Evolutionary conservation across 2,797 vertebrate species (phyloP).

Genomic region (Anabacerthia variegaticeps): DNA sequence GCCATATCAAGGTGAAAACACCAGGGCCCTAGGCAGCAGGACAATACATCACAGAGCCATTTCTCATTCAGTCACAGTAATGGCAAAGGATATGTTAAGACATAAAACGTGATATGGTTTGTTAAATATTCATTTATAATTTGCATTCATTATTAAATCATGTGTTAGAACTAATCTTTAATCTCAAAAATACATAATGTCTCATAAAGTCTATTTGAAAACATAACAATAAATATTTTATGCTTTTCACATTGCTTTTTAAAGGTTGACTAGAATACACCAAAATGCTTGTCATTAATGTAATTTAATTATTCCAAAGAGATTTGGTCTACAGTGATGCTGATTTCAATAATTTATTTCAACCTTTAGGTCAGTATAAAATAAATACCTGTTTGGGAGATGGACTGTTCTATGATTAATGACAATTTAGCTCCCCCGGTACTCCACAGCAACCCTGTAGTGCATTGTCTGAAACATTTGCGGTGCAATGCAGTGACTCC

Average conservation of each 20-base stretch:
- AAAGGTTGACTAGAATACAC: slow-evolving; percentile 41
- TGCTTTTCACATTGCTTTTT: slow-evolving; percentile 44
- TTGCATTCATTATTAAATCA: slow-evolving; percentile 74
- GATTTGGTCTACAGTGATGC: not conserved
- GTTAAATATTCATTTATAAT: slow-evolving; percentile 75
- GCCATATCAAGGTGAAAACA: slow-evolving; percentile 73
- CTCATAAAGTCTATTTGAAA: slow-evolving; percentile 55
- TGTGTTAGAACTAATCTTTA: slow-evolving; percentile 61
- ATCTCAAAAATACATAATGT: slow-evolving; percentile 56
- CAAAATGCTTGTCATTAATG: slow-evolving; percentile 53
- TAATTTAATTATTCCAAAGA: slow-evolving; percentile 72
- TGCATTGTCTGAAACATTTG: not conserved
- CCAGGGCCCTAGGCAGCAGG: slow-evolving; percentile 9
- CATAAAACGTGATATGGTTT: slow-evolving; percentile 65
- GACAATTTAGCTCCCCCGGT: not conserved
- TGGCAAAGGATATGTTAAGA: slow-evolving; percentile 60
- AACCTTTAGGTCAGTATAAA: slow-evolving; percentile 63
- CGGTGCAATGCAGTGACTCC: not conserved
- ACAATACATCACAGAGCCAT: slow-evolving; percentile 53
- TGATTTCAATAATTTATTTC: slow-evolving; percentile 66
- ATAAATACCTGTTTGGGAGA: slow-evolving; percentile 65
- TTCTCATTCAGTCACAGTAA: slow-evolving; percentile 56
- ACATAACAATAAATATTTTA: slow-evolving; percentile 61
- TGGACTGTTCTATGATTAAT: slow-evolving; percentile 20
- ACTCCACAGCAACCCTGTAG: not conserved